A percentile compares a stretch with the other conserved stretches of the same genome.
These are phyloP conservation scores for Falcunculus frontatus DNA, from an alignment of 2,113 vertebrate species.

Conservation along the genomic window DNA sequence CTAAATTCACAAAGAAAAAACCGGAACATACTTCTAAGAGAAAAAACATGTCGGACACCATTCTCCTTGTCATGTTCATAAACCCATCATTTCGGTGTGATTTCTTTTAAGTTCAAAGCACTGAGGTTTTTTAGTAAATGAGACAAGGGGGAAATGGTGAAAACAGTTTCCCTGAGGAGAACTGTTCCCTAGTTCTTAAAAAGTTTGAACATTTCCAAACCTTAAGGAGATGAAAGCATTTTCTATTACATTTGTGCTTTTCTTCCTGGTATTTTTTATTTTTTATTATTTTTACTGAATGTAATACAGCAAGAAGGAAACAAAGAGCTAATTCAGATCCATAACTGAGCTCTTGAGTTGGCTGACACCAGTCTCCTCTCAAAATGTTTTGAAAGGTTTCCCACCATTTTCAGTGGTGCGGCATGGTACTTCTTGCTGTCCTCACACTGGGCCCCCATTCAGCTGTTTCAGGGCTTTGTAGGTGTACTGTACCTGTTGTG, in stretches of 20 bases:
- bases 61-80: not conserved
- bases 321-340: not conserved
- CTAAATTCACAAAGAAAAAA: not conserved
- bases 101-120: slow-evolving; percentile 36
- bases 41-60: not conserved
- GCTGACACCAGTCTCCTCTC: not conserved
- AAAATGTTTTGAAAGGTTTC: not conserved
- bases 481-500: not conserved
- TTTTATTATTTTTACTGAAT: not conserved
- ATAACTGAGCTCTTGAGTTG: not conserved
- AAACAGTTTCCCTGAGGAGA: slow-evolving; percentile 30
- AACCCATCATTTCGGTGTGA: not conserved
- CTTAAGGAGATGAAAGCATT: not conserved
- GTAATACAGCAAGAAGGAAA: not conserved
- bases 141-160: not conserved
- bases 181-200: slow-evolving; percentile 2
- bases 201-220: not conserved
- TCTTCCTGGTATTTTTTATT: not conserved
- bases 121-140: not conserved
- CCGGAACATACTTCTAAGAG: not conserved
- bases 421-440: not conserved
- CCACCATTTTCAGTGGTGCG: not conserved
- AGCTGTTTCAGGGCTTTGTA: not conserved
- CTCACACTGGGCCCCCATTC: not conserved
- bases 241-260: slow-evolving; percentile 7